Evolutionary conservation across 2,797 vertebrate genomes (phyloP).

Genomic region (Tamandua tetradactyla): DNA sequence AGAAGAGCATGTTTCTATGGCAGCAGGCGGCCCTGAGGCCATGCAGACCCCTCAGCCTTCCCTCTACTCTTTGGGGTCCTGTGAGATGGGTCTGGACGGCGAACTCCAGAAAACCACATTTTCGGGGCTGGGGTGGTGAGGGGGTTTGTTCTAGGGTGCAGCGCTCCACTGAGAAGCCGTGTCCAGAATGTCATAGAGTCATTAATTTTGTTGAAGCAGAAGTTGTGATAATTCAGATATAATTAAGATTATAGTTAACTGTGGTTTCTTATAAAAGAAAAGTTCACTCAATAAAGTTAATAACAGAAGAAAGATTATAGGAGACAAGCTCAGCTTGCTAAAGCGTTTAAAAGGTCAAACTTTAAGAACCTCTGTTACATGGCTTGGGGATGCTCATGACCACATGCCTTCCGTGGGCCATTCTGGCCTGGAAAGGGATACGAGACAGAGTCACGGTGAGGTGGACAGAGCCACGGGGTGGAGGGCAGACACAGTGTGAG

Average conservation of each 20-base stretch:
- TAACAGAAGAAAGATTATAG: background rate
- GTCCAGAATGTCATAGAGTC: background rate
- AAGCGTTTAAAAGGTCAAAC: background rate
- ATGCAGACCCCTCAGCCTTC: background rate
- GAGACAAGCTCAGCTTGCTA: background rate
- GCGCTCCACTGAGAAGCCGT: background rate
- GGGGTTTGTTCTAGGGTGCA: too few species aligned
- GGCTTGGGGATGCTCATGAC: background rate
- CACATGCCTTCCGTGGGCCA: background rate
- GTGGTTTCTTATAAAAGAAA: background rate
- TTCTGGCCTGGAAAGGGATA: too few species aligned
- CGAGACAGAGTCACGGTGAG: background rate
- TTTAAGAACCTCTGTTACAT: background rate
- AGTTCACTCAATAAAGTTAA: background rate
- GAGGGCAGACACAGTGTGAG: background rate
- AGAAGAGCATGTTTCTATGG: background rate
- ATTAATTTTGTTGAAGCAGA: background rate
- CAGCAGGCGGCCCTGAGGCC: background rate
- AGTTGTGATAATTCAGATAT: background rate
- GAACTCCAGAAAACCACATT: background rate
- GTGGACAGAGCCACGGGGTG: background rate
- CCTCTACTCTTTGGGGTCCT: background rate
- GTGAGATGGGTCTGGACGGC: background rate
- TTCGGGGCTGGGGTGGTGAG: background rate
- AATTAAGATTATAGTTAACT: conserved; percentile 31